Evolutionary conservation across 2,797 vertebrate genomes (phyloP), one percentile per base, ranked within the genome.

Genomic region (Enteromius anoplus): DNA sequence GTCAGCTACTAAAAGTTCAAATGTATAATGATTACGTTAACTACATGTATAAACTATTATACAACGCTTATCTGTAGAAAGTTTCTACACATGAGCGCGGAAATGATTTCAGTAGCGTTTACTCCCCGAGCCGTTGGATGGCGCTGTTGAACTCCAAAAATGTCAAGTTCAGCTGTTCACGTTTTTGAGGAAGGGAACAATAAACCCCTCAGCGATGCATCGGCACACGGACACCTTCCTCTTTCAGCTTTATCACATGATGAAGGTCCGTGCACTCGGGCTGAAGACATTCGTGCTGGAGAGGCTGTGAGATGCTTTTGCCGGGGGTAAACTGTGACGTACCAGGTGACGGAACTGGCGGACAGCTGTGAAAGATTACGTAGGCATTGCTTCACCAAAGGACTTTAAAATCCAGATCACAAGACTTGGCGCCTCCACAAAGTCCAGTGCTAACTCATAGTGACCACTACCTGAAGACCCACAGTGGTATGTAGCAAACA

Each of bases 391-490:
- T 68, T 47, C 34, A 68, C 37, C 51, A 23, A 34, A 15, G 23
- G 37, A 69, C 81, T 85, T 84, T 84, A 70, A 86, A 81, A 87
- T 83, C 86, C 75, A 3, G 37, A 77, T 87, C 85, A 87, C 70
- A 83, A 85, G 87, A 87, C 80, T 6, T 15, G 17, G 55, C 42
- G 55, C 45, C 37, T 75, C 29, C 29, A 0, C 4, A 5, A 53
- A 76, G 82, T 60, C 37, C 12, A 55, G 32, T 17, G 12, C 26
- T 32, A 55, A 51, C 17, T 45, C 1, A 11, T 7, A 29, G 53
- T 37, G 40, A 66, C 64, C 17, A 14, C 58, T 10, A 14, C 40
- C 14, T 12, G n/a, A 60, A 60, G 51, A 69, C 15, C n/a, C 21
- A 2, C 11, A 58, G 19, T 66, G 78, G 83, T 84, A 80, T 11